Percentiles rank a stretch among this genome's conserved stretches.
Conservation (phyloP, 92 coral and sea anemone genomes). For the Scolanthus callimorphus region DNA sequence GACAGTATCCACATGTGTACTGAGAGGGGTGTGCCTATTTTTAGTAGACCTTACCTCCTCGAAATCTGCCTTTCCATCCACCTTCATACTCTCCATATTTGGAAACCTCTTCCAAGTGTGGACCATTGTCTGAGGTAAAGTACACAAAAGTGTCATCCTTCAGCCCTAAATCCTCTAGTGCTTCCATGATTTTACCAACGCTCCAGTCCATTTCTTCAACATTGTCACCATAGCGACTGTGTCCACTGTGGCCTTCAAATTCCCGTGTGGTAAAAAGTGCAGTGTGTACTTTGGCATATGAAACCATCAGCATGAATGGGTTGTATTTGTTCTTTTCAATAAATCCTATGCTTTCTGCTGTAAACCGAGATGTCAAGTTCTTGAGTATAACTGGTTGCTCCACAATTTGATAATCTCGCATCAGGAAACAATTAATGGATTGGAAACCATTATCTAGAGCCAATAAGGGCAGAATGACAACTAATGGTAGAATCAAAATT, state of each 20-base stretch:
- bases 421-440: conserved; percentile 33
- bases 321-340: conserved; percentile 55
- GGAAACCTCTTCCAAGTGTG: conserved; percentile 61
- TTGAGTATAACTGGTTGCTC: conserved; percentile 77
- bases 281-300: conserved; percentile 83
- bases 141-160: conserved; percentile 80
- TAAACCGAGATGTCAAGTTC: conserved; percentile 78
- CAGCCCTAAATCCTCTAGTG: conserved; percentile 55
- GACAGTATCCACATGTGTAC: too few relatives aligned
- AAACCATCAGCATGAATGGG: conserved; percentile 73
- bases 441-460: background rate
- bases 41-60: conserved; percentile 73
- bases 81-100: conserved; percentile 71
- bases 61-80: conserved; percentile 80
- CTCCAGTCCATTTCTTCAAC: conserved; percentile 99
- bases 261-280: conserved; percentile 58
- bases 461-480: background rate
- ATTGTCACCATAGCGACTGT: conserved; percentile 87
- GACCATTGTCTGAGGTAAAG: conserved; percentile 90
- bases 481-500: background rate
- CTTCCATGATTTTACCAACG: conserved; percentile 78
- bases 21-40: too few relatives aligned
- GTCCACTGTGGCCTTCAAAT: conserved; percentile 77
- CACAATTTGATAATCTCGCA: conserved; percentile 71
- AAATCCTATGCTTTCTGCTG: conserved; percentile 68